These are phyloP conservation scores for Drosophila maculinotata DNA, from an alignment of 2,888 invertebrate species.

Conservation along the genomic window DNA sequence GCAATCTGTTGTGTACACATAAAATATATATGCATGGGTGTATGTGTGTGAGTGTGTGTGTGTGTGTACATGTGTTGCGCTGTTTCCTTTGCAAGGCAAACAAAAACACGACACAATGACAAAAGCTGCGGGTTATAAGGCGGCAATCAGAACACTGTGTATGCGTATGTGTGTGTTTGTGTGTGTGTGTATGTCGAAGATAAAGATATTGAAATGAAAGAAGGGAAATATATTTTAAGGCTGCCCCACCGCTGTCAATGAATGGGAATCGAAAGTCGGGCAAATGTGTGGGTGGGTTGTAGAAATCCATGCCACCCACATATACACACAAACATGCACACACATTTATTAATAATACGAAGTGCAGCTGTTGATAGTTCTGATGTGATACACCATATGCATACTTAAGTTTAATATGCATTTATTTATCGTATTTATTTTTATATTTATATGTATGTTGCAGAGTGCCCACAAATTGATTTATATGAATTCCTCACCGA, in stretches of 20 bases:
- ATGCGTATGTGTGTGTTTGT: slow-evolving; percentile 26
- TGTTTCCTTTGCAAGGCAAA: slow-evolving; percentile 64
- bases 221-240: slow-evolving; percentile 53
- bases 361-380: slow-evolving; percentile 58
- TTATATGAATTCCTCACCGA: slow-evolving; percentile 96
- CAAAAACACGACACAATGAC: slow-evolving; percentile 54
- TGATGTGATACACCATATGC: slow-evolving; percentile 44
- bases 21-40: slow-evolving; percentile 26
- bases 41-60: slow-evolving; percentile 1
- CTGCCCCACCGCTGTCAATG: slow-evolving; percentile 37
- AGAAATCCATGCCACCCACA: slow-evolving; percentile 54
- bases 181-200: slow-evolving; percentile 37
- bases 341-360: slow-evolving; percentile 38
- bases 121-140: slow-evolving; percentile 64
- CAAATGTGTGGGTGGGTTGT: slow-evolving; percentile 62
- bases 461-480: slow-evolving; percentile 86
- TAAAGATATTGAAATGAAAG: slow-evolving; percentile 51
- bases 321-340: slow-evolving; percentile 4
- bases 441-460: slow-evolving; percentile 54
- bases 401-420: slow-evolving; percentile 61
- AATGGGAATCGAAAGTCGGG: slow-evolving; percentile 41
- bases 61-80: slow-evolving; percentile 58
- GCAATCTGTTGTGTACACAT: slow-evolving; percentile 54
- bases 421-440: slow-evolving; percentile 64
- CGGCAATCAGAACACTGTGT: slow-evolving; percentile 51